phyloP scores from a whole-genome alignment of 2,113 vertebrate species.

The Bagarius yarrelli region DNA sequence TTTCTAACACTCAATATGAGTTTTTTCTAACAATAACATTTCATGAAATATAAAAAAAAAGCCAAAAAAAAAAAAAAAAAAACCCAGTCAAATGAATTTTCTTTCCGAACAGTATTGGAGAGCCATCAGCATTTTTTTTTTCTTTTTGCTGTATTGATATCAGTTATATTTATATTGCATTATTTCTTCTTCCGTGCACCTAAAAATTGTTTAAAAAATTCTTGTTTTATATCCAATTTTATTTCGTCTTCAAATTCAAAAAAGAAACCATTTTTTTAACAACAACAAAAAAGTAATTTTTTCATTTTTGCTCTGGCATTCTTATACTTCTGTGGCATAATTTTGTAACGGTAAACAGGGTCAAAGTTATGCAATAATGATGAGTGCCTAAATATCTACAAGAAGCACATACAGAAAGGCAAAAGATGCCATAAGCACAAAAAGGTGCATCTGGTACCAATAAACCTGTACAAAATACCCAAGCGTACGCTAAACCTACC shows the following conservation, averaged over 20 bases:
- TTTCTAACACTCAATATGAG: constrained; percentile 18
- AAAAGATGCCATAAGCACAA: constrained; percentile 37
- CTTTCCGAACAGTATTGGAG: constrained; percentile 35
- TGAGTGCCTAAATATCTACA: constrained; percentile 73
- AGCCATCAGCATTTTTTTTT: constrained; percentile 17
- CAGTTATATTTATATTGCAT: constrained; percentile 1
- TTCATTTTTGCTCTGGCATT: constrained; percentile 57
- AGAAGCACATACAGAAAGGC: constrained; percentile 42
- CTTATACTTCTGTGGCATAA: constrained; percentile 70
- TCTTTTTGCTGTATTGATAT: constrained; percentile 1
- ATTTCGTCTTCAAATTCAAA: neutral
- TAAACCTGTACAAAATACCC: constrained; percentile 68
- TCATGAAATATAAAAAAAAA: constrained; percentile 34
- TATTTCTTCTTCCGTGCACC: constrained; percentile 8
- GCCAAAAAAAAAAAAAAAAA: neutral
- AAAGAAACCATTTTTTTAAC: neutral
- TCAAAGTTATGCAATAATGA: constrained; percentile 84
- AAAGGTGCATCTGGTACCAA: constrained; percentile 58
- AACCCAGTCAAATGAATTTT: constrained; percentile 17
- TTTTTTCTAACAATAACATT: constrained; percentile 26
- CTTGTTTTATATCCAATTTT: neutral
- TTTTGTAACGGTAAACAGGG: constrained; percentile 80
- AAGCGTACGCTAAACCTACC: constrained; percentile 13
- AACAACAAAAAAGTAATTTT: constrained; percentile 46
- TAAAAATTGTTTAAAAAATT: neutral